Base-by-base conservation (phyloP, 1,140 invertebrate species). In the Vanessa tameamea region DNA sequence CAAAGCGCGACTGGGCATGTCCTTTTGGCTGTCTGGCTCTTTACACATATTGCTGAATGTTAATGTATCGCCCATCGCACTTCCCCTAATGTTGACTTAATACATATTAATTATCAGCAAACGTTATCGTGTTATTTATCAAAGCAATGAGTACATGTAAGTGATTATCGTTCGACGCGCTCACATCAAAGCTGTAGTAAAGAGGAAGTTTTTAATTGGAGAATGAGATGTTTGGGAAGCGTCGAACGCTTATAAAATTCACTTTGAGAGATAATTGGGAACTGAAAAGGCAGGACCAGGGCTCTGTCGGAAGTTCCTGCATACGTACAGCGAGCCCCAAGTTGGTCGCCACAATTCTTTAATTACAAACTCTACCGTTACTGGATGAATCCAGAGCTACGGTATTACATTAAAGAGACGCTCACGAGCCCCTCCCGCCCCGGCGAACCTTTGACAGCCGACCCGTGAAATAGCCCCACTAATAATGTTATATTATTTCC, bases 401-500 rank as follows among this genome's bases (percentile, higher is more conserved):
- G 31, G 11, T 64, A 23, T 70, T 69, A 20, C 55, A 47, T 59
- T 69, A 47, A 31, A 31, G 55, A 26, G 67, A 9, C 37, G 68
- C 55, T 16, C 64, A 23, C 53, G 15, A 16, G 0, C n/a, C n/a
- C 51, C 15, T 15, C 11, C 53, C 20, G 31, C 31, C 9, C 15
- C 64, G 48, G 48, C 69, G 48, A 15, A 23, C 50, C 75, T 77
- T 73, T 77, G 76, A 73, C 67, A 71, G 63, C 61, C 68, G 72
- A 71, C 72, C 72, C 76, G 71, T 73, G 72, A 77, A 73, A 71
- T 74, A 61, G 65, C 66, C 61, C 47, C 57, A 37, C 61, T 78
- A 78, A 78, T 73, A 73, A 76, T 69, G 37, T 76, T 71, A 68
- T 65, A 78, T 75, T 78, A 78, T 73, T 76, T 61, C 64, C 72